Percentiles rank a stretch among this genome's conserved stretches.
Evolutionary conservation across 1,140 invertebrate species (phyloP).

Genomic region (Diprion similis): DNA sequence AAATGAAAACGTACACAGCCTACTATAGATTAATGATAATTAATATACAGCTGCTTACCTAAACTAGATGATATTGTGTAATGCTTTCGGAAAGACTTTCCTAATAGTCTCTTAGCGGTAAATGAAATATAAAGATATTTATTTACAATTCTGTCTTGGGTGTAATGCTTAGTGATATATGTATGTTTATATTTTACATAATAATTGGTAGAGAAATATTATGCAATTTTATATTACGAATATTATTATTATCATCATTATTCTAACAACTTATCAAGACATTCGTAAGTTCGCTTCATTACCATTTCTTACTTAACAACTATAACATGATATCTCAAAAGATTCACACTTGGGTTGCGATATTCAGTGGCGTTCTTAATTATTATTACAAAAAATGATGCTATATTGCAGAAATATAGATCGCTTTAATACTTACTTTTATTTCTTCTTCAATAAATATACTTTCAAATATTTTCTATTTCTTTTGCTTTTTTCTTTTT

Average conservation of each 20-base stretch:
- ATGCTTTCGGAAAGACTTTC: background rate
- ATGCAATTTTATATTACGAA: background rate
- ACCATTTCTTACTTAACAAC: background rate
- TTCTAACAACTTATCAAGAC: too few relatives aligned
- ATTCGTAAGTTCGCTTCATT: too few relatives aligned
- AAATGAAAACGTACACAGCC: background rate
- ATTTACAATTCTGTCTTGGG: background rate
- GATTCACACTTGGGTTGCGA: background rate
- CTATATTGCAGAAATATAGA: too few relatives aligned
- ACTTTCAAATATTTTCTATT: background rate
- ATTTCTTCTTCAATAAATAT: background rate
- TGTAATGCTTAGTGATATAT: background rate
- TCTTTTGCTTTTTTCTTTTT: too few relatives aligned
- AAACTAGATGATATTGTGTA: background rate
- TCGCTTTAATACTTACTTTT: background rate
- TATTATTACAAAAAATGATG: too few relatives aligned
- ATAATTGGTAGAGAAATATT: background rate
- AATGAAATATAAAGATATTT: conserved; percentile 2
- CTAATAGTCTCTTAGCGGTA: background rate
- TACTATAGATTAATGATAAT: background rate
- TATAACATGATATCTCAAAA: background rate
- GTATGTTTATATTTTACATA: too few relatives aligned
- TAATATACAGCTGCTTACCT: background rate
- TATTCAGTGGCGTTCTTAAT: background rate
- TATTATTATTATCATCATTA: too few relatives aligned